These are phyloP conservation scores for Eurosta solidaginis DNA, from an alignment of 1,140 invertebrate genomes.

Conservation along the genomic window DNA sequence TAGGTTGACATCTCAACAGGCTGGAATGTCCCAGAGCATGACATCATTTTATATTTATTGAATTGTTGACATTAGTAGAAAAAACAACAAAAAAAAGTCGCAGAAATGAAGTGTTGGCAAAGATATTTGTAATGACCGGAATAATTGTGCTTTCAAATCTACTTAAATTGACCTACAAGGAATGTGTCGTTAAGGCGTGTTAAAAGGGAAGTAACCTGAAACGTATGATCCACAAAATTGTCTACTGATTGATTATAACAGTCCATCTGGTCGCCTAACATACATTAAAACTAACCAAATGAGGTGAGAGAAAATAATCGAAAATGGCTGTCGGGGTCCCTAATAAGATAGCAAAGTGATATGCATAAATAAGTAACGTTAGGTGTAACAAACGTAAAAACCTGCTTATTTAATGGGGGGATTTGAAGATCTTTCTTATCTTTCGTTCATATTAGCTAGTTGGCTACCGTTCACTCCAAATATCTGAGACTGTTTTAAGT, in stretches of 20 bases:
- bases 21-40: neutral
- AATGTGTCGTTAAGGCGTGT: neutral
- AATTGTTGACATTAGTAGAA: neutral
- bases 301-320: neutral
- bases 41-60: neutral
- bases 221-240: neutral
- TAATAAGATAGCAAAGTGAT: too few relatives aligned
- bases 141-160: too few relatives aligned
- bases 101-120: neutral
- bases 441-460: too few relatives aligned
- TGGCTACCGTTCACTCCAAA: too few relatives aligned
- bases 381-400: too few relatives aligned
- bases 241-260: too few relatives aligned
- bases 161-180: too few relatives aligned
- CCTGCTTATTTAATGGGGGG: too few relatives aligned
- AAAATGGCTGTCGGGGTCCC: too few relatives aligned
- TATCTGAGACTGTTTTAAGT: too few relatives aligned
- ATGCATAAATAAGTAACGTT: too few relatives aligned
- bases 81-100: neutral
- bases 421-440: too few relatives aligned
- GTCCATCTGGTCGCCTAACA: neutral
- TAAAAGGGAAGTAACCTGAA: neutral
- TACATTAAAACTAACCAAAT: neutral
- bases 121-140: neutral
- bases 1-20: neutral